phyloP scores from a whole-genome alignment of 2,113 vertebrate species.

The Gavia stellata region DNA sequence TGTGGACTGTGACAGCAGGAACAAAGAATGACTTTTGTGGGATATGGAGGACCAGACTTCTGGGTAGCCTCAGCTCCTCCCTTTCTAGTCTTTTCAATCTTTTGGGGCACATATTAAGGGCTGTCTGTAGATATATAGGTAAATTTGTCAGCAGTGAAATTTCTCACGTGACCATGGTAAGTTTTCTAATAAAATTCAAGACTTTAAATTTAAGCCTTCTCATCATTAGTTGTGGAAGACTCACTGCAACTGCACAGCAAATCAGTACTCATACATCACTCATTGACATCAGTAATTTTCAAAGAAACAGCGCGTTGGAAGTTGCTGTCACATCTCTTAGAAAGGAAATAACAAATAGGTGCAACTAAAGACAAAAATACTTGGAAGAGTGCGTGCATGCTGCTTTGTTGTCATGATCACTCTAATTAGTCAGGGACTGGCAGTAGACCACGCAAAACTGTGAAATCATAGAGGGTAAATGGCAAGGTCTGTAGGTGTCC shows the following conservation, averaged over 20 bases:
- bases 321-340: not conserved
- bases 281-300: not conserved
- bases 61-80: not conserved
- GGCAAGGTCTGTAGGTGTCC: not conserved
- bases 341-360: not conserved
- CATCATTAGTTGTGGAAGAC: not conserved
- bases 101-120: not conserved
- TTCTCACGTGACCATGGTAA: not conserved
- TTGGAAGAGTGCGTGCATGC: not conserved
- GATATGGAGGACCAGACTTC: not conserved
- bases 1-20: not conserved
- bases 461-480: not conserved
- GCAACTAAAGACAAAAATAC: not conserved
- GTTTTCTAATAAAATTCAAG: conserved; percentile 1
- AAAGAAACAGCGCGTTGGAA: not conserved
- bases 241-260: not conserved
- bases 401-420: not conserved
- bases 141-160: not conserved
- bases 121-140: not conserved
- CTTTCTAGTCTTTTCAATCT: not conserved
- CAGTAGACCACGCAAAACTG: not conserved
- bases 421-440: not conserved
- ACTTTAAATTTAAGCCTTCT: not conserved
- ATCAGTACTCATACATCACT: not conserved
- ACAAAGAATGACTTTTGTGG: not conserved